phyloP scores from a whole-genome alignment of 2,797 vertebrate genomes.

The Masticophis lateralis region DNA sequence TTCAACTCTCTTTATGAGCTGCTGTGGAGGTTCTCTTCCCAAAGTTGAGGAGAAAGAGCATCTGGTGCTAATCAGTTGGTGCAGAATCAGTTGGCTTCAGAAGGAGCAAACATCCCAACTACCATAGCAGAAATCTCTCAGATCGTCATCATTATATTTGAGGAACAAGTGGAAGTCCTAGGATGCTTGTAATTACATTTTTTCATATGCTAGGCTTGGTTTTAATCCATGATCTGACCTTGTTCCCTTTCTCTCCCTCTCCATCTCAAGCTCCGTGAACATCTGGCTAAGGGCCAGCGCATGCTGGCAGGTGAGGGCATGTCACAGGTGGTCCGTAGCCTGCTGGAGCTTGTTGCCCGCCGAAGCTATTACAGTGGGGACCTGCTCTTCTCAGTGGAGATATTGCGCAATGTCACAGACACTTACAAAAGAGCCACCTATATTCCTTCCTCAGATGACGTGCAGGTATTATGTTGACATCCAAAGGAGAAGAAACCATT shows the following conservation, averaged over 20 bases:
- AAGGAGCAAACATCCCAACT: not conserved
- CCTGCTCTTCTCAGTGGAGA: conserved; percentile 98
- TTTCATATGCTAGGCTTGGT: not conserved
- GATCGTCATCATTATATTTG: not conserved
- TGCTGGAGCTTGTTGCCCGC: conserved; percentile 93
- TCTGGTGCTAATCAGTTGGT: not conserved
- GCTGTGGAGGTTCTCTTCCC: not conserved
- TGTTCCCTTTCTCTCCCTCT: conserved; percentile 12
- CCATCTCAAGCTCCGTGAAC: conserved; percentile 86
- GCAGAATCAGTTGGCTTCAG: not conserved
- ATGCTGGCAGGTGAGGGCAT: conserved; percentile 98
- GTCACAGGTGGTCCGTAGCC: conserved; percentile 96
- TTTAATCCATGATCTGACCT: accelerated
- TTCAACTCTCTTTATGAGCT: not conserved
- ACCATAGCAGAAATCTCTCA: not conserved
- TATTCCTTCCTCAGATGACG: conserved; percentile 91
- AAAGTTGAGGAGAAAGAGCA: not conserved
- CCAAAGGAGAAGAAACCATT: not conserved
- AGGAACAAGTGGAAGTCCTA: not conserved
- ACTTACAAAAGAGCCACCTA: conserved; percentile 99
- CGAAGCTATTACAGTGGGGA: conserved; percentile 97
- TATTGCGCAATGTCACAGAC: conserved; percentile 99
- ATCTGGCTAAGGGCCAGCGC: conserved; percentile 98
- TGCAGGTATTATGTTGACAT: conserved; percentile 80
- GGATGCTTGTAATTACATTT: not conserved